These are phyloP conservation scores for Aphaenogaster ashmeadi DNA, from an alignment of 1,140 invertebrate species.

Conservation along the genomic window DNA sequence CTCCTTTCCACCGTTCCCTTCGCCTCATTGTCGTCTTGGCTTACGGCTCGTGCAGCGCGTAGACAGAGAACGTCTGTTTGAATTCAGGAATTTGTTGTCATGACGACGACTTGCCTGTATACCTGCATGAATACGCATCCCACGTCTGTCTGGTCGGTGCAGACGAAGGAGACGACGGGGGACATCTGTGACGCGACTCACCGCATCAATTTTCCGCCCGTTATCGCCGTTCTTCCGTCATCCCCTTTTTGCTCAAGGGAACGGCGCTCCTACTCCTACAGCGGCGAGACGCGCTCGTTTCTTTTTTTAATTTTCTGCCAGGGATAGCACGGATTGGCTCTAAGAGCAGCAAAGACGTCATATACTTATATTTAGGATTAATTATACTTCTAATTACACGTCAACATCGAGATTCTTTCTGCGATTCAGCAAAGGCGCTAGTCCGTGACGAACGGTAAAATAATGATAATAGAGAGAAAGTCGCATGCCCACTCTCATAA, in stretches of 20 bases:
- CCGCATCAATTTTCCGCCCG: conserved; percentile 48
- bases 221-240: conserved; percentile 31
- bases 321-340: conserved; percentile 4
- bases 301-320: conserved; percentile 49
- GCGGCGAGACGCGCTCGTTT: neutral
- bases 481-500: neutral
- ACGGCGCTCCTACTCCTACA: neutral
- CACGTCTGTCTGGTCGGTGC: conserved; percentile 27
- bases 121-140: conserved; percentile 40
- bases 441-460: neutral
- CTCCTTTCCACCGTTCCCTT: neutral
- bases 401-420: neutral
- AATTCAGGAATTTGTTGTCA: conserved; percentile 55
- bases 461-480: neutral
- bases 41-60: conserved; percentile 10
- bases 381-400: conserved; percentile 5
- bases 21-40: conserved; percentile 26
- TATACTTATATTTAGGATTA: conserved; percentile 2
- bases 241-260: conserved; percentile 36
- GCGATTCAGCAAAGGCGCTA: neutral
- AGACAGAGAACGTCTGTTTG: conserved; percentile 38
- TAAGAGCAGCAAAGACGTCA: neutral
- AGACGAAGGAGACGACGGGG: conserved; percentile 8
- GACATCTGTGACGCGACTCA: conserved; percentile 36
- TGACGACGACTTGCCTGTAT: conserved; percentile 40